A percentile compares a stretch with the other conserved stretches of the same genome.
phyloP scores from a whole-genome alignment of 2,888 invertebrate species.

The Eupithecia subfuscata region DNA sequence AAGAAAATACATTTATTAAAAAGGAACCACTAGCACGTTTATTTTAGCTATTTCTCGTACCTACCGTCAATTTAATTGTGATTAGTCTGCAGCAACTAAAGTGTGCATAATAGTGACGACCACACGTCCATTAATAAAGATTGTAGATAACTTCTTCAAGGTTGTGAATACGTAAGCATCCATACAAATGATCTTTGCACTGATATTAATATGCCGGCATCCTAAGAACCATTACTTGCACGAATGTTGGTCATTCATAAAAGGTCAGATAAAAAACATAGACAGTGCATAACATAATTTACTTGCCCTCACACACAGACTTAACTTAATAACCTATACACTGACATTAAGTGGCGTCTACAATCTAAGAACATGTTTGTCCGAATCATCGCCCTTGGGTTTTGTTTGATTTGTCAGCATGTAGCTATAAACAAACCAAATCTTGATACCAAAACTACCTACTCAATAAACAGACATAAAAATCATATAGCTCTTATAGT shows the following conservation, averaged over 20 bases:
- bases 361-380: not conserved
- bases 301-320: not conserved
- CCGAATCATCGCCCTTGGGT: not conserved
- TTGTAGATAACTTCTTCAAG: constrained; percentile 2
- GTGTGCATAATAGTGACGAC: not conserved
- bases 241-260: not conserved
- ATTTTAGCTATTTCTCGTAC: not conserved
- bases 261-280: not conserved
- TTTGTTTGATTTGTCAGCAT: not conserved
- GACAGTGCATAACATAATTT: not conserved
- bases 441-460: not conserved
- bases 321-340: no score
- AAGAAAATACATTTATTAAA: no score
- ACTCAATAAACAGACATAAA: not conserved
- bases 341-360: not conserved
- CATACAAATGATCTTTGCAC: not conserved
- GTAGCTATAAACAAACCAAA: not conserved
- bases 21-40: no score
- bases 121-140: constrained; percentile 2
- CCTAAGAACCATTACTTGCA: not conserved
- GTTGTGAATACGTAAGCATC: not conserved
- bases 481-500: not conserved
- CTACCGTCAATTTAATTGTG: not conserved
- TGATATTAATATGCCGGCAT: not conserved
- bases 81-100: not conserved